These are phyloP conservation scores for Phenganax subtilis DNA, from an alignment of 92 coral and sea anemone genomes.

Conservation along the genomic window DNA sequence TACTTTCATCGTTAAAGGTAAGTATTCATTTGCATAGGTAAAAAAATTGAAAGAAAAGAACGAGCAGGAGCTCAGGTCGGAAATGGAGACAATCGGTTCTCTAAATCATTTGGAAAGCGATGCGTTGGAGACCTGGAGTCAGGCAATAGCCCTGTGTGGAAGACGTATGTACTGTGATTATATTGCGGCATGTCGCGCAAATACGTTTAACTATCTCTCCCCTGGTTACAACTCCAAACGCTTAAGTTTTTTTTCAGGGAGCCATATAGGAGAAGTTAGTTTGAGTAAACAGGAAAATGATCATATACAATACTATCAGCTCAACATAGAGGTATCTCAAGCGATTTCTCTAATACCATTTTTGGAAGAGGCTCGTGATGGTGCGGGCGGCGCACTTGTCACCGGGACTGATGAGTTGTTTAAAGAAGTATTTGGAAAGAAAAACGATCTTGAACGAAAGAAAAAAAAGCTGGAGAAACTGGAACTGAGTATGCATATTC, in stretches of 20 bases:
- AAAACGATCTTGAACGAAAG: neutral
- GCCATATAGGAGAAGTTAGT: neutral
- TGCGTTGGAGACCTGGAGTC: slow-evolving; percentile 19
- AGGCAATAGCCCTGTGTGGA: slow-evolving; percentile 22
- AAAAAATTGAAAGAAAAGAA: slow-evolving; percentile 30
- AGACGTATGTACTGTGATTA: slow-evolving; percentile 14
- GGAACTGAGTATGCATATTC: slow-evolving; percentile 7
- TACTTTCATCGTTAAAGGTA: neutral
- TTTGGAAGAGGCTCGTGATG: slow-evolving; percentile 16
- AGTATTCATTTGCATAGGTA: neutral
- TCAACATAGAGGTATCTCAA: slow-evolving; percentile 18
- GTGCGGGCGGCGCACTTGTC: neutral
- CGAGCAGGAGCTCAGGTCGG: slow-evolving; percentile 19
- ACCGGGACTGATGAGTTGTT: slow-evolving; percentile 9
- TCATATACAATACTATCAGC: slow-evolving; percentile 26
- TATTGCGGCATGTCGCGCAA: too few species aligned
- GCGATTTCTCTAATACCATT: slow-evolving; percentile 29
- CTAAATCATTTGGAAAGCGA: neutral
- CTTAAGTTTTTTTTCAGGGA: neutral
- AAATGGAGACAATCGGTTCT: slow-evolving; percentile 5
- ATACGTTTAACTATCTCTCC: too few species aligned
- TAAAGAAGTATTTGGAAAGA: neutral
- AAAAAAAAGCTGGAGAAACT: slow-evolving; percentile 10
- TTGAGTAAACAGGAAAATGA: slow-evolving; percentile 31
- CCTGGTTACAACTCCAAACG: neutral